A percentile compares a stretch with the other conserved stretches of the same genome.
Conservation (phyloP, 2,888 invertebrate genomes). For the Strigamia crassipes region DNA sequence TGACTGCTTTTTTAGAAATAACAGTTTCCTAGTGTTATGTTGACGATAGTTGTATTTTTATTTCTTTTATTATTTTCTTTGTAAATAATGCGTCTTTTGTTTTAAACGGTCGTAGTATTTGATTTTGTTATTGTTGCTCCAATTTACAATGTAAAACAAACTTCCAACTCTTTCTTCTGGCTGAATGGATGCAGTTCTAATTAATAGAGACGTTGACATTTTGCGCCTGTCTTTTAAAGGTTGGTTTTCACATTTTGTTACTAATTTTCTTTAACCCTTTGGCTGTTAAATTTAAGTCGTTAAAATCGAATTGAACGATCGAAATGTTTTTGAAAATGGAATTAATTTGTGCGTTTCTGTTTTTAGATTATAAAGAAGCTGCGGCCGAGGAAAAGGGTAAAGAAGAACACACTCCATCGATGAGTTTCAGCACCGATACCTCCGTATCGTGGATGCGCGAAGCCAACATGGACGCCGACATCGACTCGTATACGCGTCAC, state of each 20-base stretch:
- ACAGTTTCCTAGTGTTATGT: background rate
- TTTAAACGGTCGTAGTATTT: background rate
- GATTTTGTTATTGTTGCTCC: background rate
- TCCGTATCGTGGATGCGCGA: conserved; percentile 92
- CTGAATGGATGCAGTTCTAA: background rate
- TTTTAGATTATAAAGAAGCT: conserved; percentile 50
- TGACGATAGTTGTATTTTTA: conserved; percentile 44
- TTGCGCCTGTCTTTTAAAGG: background rate
- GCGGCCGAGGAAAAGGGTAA: conserved; percentile 64
- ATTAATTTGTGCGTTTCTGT: background rate
- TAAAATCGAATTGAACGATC: background rate
- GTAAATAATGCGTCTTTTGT: conserved; percentile 44
- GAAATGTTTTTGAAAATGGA: background rate
- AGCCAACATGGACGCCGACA: conserved; percentile 91
- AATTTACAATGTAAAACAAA: background rate
- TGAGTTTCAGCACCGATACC: conserved; percentile 84
- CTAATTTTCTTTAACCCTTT: conserved; percentile 22
- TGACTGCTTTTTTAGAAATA: too few species aligned
- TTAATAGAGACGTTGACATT: background rate
- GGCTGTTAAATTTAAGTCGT: background rate
- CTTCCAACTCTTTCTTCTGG: background rate
- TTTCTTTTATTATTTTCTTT: conserved; percentile 44
- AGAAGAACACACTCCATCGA: conserved; percentile 72
- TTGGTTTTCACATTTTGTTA: conserved; percentile 3
- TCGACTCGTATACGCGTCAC: conserved; percentile 84